Evolutionary conservation across 2,888 invertebrate genomes (phyloP), one percentile per base, ranked within the genome.

Genomic region (Eretmocerus hayati): DNA sequence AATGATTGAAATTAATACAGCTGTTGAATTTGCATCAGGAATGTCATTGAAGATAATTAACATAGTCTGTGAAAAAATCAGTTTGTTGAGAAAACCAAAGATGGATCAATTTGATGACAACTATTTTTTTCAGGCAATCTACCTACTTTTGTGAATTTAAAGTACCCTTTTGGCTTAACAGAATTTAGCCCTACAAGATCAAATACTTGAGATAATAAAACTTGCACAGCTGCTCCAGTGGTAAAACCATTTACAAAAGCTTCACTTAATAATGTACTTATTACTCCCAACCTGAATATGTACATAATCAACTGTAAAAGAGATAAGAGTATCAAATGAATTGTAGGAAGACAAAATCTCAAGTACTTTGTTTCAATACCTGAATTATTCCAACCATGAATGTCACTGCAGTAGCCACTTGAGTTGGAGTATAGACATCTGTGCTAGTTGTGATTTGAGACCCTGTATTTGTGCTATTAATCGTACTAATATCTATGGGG

Each of bases 231-330:
- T 15, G 90, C 87, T 0, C 87, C 93, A 3, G 90, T 89, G 1
- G 91, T 92, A 72, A 93, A 90, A 4, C 90, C 91, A 53, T 87
- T 87, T 6, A 92, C 87, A 59, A 93, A 75, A 3, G 87, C 84
- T 64, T 88, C 86, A 0, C 89, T 88, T 16, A 91, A 75, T 22
- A 90, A 73, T 1, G 85, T 82, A 11, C 87, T 82, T 11, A 90
- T 77, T 2, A 84, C 78, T 4, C 90, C 90, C 50, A 90, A 75
- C 22, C 84, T 79, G 44, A 87, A 75, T 42, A 82, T 60, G 70
- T 84, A 90, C 87, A 93, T 87, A 13, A 79, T 43, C 13, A 89
- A 62, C 88, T 91, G 73, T 13, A 74, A 60, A 48, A 16, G n/a
- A 21, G 23, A 40, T 38, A 41, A 41, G 41, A 44, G 39, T 48